These are phyloP conservation scores for Micronycteris hirsuta DNA, from an alignment of 2,113 vertebrate genomes.

Conservation along the genomic window DNA sequence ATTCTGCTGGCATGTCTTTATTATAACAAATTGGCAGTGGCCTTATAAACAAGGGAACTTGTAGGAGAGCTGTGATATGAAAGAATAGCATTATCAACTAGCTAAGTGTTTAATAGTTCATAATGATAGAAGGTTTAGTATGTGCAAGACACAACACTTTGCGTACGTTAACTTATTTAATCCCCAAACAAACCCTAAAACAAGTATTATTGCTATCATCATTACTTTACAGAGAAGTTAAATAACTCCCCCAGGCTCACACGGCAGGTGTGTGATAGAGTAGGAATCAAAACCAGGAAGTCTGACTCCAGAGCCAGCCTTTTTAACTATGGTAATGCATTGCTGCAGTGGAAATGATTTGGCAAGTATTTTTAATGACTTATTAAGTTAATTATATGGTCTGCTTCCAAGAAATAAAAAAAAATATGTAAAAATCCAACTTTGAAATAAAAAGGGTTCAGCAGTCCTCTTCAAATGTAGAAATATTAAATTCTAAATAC, in stretches of 20 bases:
- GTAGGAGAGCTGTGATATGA: not conserved
- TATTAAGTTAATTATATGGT: not conserved
- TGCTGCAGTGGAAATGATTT: not conserved
- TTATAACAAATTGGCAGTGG: not conserved
- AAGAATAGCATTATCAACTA: not conserved
- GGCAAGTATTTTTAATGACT: not conserved
- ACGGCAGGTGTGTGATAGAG: not conserved
- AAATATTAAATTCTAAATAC: not conserved
- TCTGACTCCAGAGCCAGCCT: not conserved
- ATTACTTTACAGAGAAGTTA: not conserved
- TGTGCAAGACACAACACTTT: not conserved
- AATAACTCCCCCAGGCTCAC: not conserved
- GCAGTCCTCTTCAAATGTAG: not conserved
- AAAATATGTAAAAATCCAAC: not conserved
- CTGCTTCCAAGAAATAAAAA: not conserved
- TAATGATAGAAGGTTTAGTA: not conserved
- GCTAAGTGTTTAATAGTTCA: not conserved
- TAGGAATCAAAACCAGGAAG: not conserved
- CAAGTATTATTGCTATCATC: not conserved
- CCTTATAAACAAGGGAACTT: not conserved
- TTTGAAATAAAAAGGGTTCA: not conserved
- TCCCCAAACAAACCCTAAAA: not conserved
- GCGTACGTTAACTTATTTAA: not conserved
- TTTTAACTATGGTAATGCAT: not conserved
- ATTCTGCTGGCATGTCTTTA: not conserved